Evolutionary conservation across 1,140 invertebrate species (phyloP), one percentile per base, ranked within the genome.

Genomic region (Pseudoatta argentina): DNA sequence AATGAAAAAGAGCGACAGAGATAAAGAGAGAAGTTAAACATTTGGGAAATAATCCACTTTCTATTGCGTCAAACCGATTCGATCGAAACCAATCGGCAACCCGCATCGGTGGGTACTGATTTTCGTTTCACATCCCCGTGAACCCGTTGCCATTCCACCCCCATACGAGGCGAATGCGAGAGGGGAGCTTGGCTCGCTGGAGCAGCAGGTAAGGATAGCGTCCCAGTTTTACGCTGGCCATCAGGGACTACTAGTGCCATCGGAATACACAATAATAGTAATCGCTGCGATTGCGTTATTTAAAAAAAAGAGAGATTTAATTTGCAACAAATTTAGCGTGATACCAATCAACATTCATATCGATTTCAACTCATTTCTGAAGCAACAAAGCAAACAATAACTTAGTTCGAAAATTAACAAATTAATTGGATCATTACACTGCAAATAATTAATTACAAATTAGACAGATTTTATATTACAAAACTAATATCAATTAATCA

Each of bases 121-220:
- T 89, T 91, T 89, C 79, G 88, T 94, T 94, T 94, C 91, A 93
- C 93, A 91, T 87, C 87, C 91, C 85, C 64, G 72, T 93, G 91
- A 90, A 91, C 91, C 44, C 69, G 61, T 39, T 64, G 51, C 59
- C 59, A 53, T 73, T 59, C 63, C 89, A 87, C 71, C 72, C 82
- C 82, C 87, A 86, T 85, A 75, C 87, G 88, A 57, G 21, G n/a
- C 71, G 67, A 75, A 69, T 87, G 76, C 71, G 90, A 76, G 87
- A 85, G 86, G 89, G 87, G 86, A 76, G 61, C 73, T 71, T 48
- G 81, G 66, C 82, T 67, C 76, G 27, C 67, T 83, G 57, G 78
- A 81, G 73, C 88, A 77, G 51, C 73, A 87, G 44, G 85, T 77
- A 86, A 81, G 82, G 64, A 89, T 77, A 14, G 57, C 78, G 39